phyloP scores from a whole-genome alignment of 2,888 invertebrate genomes.

The Drosophila yooni region DNA sequence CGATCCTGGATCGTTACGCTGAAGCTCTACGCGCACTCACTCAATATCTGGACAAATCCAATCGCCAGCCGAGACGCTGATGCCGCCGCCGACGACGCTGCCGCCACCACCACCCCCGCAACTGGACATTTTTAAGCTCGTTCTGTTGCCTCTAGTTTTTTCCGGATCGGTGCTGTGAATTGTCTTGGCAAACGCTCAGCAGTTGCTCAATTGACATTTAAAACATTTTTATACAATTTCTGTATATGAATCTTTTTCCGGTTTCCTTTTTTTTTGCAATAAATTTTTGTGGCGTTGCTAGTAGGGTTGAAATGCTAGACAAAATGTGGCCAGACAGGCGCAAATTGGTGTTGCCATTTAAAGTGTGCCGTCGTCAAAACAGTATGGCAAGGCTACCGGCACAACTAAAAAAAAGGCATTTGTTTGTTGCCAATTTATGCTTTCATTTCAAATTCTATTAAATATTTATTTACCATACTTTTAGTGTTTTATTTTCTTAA shows the following conservation, averaged over 20 bases:
- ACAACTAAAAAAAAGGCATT: constrained; percentile 4
- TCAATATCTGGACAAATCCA: constrained; percentile 79
- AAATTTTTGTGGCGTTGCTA: constrained; percentile 52
- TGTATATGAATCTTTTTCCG: constrained; percentile 67
- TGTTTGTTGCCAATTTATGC: constrained; percentile 24
- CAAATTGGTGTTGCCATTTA: constrained; percentile 29
- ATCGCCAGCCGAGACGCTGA: constrained; percentile 71
- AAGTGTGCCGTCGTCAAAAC: not conserved
- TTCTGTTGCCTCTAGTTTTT: constrained; percentile 10
- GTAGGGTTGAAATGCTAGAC: constrained; percentile 59
- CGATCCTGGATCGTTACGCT: constrained; percentile 37
- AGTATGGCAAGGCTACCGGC: constrained; percentile 33
- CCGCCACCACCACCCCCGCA: constrained; percentile 51
- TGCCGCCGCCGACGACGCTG: constrained; percentile 41
- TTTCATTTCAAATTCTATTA: not conserved
- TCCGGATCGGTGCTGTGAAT: constrained; percentile 26
- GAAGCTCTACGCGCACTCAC: constrained; percentile 84
- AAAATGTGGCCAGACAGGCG: constrained; percentile 30
- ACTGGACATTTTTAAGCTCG: constrained; percentile 55
- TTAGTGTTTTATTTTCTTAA: constrained; percentile 82
- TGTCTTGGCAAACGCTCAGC: constrained; percentile 1
- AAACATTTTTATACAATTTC: constrained; percentile 66
- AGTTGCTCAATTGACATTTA: constrained; percentile 45
- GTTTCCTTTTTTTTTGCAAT: constrained; percentile 50
- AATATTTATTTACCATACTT: constrained; percentile 34